These are phyloP conservation scores for Gadopsis marmoratus DNA, from an alignment of 2,797 vertebrate genomes.

Conservation along the genomic window DNA sequence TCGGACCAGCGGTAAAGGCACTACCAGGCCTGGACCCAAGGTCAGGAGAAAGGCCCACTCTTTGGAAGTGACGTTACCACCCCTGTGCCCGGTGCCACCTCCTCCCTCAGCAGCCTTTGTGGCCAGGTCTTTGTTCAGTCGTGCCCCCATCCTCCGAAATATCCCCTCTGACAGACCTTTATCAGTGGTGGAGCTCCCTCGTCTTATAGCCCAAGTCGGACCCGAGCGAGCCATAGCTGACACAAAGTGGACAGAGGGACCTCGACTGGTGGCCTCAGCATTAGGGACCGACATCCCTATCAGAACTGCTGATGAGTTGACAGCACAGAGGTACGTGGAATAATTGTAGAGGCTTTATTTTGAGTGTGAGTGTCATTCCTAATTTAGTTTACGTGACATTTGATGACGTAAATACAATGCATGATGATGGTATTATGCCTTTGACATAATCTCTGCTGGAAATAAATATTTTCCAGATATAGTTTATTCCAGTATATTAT, in stretches of 20 bases:
- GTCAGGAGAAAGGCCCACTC: constrained; percentile 26
- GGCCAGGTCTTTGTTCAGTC: constrained; percentile 33
- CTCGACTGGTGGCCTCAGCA: constrained; percentile 75
- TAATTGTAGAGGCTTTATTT: neutral
- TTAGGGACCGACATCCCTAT: constrained; percentile 73
- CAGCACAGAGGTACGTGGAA: constrained; percentile 54
- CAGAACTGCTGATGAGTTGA: constrained; percentile 21
- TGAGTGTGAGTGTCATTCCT: neutral
- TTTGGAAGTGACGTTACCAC: constrained; percentile 56
- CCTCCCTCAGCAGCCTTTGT: constrained; percentile 20
- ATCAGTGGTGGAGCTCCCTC: constrained; percentile 79
- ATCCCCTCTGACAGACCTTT: constrained; percentile 38
- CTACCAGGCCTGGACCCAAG: neutral
- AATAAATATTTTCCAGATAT: neutral
- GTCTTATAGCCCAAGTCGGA: constrained; percentile 76
- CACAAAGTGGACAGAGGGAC: constrained; percentile 71
- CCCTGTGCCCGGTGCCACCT: constrained; percentile 17
- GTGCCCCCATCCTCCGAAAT: constrained; percentile 3
- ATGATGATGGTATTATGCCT: neutral
- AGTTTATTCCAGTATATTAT: neutral
- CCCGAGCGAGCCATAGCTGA: constrained; percentile 64
- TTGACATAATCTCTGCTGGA: neutral
- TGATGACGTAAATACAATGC: neutral
- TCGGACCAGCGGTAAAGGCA: constrained; percentile 23
- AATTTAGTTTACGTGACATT: neutral